These are phyloP conservation scores for Spea hammondii DNA, from an alignment of 2,797 vertebrate species.

Conservation along the genomic window DNA sequence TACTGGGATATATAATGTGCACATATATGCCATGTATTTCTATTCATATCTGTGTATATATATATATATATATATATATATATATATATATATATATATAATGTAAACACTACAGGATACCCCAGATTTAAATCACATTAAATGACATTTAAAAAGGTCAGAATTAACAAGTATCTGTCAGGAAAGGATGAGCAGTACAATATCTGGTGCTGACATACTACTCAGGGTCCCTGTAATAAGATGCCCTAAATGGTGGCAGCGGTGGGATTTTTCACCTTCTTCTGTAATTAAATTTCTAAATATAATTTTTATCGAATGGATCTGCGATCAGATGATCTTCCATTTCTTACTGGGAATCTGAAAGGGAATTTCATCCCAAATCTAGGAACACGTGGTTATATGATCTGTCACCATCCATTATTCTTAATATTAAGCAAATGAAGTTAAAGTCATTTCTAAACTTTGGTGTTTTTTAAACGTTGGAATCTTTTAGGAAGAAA, in stretches of 20 bases:
- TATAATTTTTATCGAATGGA: constrained; percentile 22
- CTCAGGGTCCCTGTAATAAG: constrained; percentile 1
- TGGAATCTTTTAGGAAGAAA: too few relatives aligned
- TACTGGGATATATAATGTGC: too few relatives aligned
- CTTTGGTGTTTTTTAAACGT: too few relatives aligned
- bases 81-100: not conserved
- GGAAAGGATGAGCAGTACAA: not conserved
- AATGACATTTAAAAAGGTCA: constrained; percentile 45
- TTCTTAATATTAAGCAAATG: too few relatives aligned
- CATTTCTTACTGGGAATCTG: constrained; percentile 1
- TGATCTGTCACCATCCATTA: not conserved
- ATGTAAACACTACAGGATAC: not conserved
- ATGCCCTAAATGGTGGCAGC: constrained; percentile 28
- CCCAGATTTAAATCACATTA: constrained; percentile 3
- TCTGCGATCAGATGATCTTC: constrained; percentile 8
- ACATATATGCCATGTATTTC: too few relatives aligned
- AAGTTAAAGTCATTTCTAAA: too few relatives aligned
- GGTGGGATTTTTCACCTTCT: constrained; percentile 7
- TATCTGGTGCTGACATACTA: constrained; percentile 20
- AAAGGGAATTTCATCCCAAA: not conserved
- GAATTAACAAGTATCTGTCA: constrained; percentile 16
- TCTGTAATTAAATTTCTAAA: constrained; percentile 40
- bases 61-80: not conserved
- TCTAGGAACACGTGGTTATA: not conserved
- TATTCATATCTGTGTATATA: too few relatives aligned